Percentiles rank a stretch among this genome's conserved stretches.
These are phyloP conservation scores for Neotragus moschatus DNA, from an alignment of 2,113 vertebrate genomes.

Conservation along the genomic window DNA sequence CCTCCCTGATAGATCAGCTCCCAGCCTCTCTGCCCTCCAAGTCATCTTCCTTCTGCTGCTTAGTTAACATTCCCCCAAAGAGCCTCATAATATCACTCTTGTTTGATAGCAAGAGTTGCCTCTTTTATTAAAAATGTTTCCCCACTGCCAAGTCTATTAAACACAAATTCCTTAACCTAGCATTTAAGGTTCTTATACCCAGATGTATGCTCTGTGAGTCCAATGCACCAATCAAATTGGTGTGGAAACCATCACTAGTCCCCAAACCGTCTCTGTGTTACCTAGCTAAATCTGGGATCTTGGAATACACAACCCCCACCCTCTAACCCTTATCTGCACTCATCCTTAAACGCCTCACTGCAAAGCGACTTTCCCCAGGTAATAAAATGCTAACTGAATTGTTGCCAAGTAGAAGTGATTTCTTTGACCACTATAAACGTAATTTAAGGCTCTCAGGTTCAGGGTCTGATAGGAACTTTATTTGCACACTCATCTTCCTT, in stretches of 20 bases:
- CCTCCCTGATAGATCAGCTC: background rate
- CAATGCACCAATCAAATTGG: accelerated
- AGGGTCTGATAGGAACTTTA: background rate
- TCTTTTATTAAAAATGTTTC: background rate
- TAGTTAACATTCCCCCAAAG: background rate
- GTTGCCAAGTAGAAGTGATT: background rate
- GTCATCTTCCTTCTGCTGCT: background rate
- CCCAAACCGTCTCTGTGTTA: background rate
- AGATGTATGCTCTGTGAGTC: too few relatives aligned
- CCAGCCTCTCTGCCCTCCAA: background rate
- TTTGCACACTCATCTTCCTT: background rate
- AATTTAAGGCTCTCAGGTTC: background rate
- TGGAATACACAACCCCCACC: background rate
- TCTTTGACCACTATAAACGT: background rate
- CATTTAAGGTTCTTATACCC: background rate
- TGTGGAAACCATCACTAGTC: background rate
- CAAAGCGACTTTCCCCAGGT: background rate
- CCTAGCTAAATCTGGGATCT: background rate
- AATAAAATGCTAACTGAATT: background rate
- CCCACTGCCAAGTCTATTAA: background rate
- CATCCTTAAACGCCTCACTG: background rate
- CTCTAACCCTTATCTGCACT: background rate
- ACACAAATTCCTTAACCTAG: background rate
- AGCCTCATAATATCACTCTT: background rate
- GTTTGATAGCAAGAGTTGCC: background rate